Conservation (phyloP, 2,797 vertebrate species). For the Clamator glandarius region DNA sequence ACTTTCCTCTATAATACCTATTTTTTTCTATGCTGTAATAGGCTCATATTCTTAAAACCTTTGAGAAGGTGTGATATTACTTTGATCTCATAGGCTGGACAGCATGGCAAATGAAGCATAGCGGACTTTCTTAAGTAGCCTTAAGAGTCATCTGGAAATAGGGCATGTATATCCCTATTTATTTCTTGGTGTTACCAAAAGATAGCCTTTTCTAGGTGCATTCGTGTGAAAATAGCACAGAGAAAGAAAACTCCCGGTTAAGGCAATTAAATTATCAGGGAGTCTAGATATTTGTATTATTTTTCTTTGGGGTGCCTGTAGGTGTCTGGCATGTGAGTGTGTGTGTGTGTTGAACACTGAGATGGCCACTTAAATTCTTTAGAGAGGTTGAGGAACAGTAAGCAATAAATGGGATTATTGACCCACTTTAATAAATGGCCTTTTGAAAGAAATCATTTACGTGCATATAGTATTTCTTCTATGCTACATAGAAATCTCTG, state of each 20-base stretch:
- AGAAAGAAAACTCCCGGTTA: not conserved
- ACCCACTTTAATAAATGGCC: constrained; percentile 22
- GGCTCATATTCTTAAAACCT: constrained; percentile 13
- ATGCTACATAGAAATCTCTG: not conserved
- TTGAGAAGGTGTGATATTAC: constrained; percentile 1
- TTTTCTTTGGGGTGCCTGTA: not conserved
- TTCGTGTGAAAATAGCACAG: not conserved
- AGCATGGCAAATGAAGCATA: not conserved
- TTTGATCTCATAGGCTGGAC: constrained; percentile 17
- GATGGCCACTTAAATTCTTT: not conserved
- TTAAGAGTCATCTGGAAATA: not conserved
- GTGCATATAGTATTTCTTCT: not conserved
- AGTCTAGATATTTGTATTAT: not conserved
- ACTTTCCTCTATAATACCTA: not conserved
- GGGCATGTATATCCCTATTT: not conserved
- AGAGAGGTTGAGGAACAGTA: not conserved
- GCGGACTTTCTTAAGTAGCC: not conserved
- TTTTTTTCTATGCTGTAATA: constrained; percentile 6
- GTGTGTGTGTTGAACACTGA: not conserved
- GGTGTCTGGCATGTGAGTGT: accelerated
- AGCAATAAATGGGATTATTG: not conserved
- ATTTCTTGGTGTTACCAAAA: not conserved
- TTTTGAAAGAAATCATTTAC: constrained; percentile 13
- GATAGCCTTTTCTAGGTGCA: not conserved
- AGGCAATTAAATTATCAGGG: not conserved